Percentiles rank a stretch among this genome's conserved stretches.
Evolutionary conservation across 2,888 invertebrate species (phyloP).

Genomic region (Drosophila pegasa): DNA sequence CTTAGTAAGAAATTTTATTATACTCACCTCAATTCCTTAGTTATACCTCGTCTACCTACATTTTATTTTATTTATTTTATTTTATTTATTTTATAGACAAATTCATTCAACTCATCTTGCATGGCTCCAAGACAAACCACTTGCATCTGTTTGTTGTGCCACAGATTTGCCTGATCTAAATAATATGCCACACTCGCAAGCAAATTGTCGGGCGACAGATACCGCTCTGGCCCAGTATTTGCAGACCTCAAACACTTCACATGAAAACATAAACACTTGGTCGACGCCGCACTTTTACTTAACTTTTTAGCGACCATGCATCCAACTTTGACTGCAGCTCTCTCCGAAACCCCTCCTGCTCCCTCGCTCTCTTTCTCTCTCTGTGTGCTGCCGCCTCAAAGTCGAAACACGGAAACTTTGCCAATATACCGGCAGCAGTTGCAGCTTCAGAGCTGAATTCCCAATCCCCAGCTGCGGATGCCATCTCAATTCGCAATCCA

Average conservation of each 20-base stretch:
- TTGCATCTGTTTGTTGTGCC: slow-evolving; percentile 10
- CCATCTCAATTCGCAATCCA: slow-evolving; percentile 38
- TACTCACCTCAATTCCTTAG: too few species aligned
- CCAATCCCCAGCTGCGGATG: slow-evolving; percentile 29
- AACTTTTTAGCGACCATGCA: slow-evolving; percentile 41
- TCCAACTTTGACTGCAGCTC: slow-evolving; percentile 22
- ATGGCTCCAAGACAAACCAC: neutral
- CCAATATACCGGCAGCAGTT: slow-evolving; percentile 62
- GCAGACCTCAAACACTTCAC: neutral
- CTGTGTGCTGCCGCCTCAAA: slow-evolving; percentile 15
- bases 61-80: too few species aligned
- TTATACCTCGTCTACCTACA: too few species aligned
- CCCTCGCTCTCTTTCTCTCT: neutral
- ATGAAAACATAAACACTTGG: slow-evolving; percentile 56
- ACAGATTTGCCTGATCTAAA: slow-evolving; percentile 67
- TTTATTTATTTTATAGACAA: too few species aligned
- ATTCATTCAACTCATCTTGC: neutral
- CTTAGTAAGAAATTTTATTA: too few species aligned
- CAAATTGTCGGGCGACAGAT: slow-evolving; percentile 34
- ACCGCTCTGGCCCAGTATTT: neutral
- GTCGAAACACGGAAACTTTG: slow-evolving; percentile 68
- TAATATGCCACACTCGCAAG: slow-evolving; percentile 73
- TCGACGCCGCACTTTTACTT: slow-evolving; percentile 51
- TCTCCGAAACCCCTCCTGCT: neutral
- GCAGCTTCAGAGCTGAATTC: slow-evolving; percentile 22